These are phyloP conservation scores for Delphinapterus leucas DNA, from an alignment of 2,113 vertebrate species.

Conservation along the genomic window DNA sequence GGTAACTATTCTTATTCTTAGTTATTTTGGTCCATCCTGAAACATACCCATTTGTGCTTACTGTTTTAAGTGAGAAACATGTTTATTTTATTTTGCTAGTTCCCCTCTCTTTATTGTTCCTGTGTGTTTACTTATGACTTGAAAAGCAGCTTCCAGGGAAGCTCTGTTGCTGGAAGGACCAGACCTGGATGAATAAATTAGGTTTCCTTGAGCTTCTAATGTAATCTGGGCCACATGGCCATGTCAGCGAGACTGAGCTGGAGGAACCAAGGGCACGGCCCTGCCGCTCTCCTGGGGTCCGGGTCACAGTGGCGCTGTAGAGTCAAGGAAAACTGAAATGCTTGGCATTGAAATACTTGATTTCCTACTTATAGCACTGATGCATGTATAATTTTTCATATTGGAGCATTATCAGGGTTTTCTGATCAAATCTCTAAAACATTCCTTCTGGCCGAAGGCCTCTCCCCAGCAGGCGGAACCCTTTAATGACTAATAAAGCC, in stretches of 20 bases:
- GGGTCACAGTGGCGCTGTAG: background rate
- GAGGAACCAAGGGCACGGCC: background rate
- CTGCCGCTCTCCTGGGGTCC: background rate
- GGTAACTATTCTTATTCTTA: background rate
- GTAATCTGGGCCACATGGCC: rapidly evolving
- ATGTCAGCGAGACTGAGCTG: background rate
- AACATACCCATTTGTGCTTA: background rate
- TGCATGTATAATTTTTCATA: background rate
- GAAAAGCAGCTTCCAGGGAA: background rate
- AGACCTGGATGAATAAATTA: background rate
- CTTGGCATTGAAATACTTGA: background rate
- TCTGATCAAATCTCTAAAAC: background rate
- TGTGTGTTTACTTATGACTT: background rate
- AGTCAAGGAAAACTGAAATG: background rate
- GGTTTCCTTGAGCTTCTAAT: background rate
- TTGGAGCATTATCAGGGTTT: background rate
- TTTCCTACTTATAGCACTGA: background rate
- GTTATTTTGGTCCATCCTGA: background rate
- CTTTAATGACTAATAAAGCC: background rate
- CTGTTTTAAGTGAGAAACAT: background rate
- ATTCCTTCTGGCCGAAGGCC: background rate
- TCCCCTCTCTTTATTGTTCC: background rate
- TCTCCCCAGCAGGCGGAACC: too few relatives aligned
- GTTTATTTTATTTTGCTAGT: background rate
- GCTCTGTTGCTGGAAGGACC: background rate